Conservation (phyloP, 2,113 vertebrate species). For the Centropristis striata region DNA sequence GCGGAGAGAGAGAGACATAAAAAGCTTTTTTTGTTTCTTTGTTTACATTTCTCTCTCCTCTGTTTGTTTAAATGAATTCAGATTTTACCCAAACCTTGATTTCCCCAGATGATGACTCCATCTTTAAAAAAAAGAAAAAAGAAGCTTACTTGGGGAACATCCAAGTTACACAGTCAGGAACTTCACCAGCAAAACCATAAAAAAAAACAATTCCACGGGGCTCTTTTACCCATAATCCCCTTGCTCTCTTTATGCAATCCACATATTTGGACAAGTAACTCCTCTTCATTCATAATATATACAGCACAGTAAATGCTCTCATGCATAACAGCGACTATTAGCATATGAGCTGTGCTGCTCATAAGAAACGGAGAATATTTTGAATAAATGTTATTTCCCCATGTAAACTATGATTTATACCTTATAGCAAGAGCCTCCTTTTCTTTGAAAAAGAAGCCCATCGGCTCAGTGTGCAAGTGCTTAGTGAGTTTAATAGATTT, state of each 20-base stretch:
- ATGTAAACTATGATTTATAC: slow-evolving; percentile 1
- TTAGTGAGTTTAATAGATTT: slow-evolving; percentile 13
- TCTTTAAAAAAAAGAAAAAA: slow-evolving; percentile 21
- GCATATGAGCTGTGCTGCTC: slow-evolving; percentile 31
- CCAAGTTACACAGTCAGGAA: slow-evolving; percentile 38
- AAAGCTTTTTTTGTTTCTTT: slow-evolving; percentile 53
- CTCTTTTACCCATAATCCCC: slow-evolving; percentile 55
- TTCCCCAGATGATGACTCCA: slow-evolving; percentile 54
- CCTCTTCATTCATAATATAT: slow-evolving; percentile 66
- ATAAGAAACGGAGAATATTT: slow-evolving; percentile 5
- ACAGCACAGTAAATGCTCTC: slow-evolving; percentile 42
- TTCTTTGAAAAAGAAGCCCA: slow-evolving; percentile 3
- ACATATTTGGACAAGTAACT: slow-evolving; percentile 70
- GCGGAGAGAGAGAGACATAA: slow-evolving; percentile 30
- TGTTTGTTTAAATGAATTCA: slow-evolving; percentile 61
- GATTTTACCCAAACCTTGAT: slow-evolving; percentile 56
- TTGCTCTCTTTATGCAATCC: slow-evolving; percentile 62
- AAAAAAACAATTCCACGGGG: slow-evolving; percentile 44
- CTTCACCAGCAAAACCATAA: slow-evolving; percentile 48
- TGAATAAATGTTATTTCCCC: not conserved
- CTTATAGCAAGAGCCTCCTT: not conserved
- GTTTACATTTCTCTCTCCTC: slow-evolving; percentile 62
- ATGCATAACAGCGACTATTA: slow-evolving; percentile 48
- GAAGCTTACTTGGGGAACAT: slow-evolving; percentile 44
- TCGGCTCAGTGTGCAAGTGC: slow-evolving; percentile 8